phyloP scores from a whole-genome alignment of 2,888 invertebrate species.

The Amiota minor region DNA sequence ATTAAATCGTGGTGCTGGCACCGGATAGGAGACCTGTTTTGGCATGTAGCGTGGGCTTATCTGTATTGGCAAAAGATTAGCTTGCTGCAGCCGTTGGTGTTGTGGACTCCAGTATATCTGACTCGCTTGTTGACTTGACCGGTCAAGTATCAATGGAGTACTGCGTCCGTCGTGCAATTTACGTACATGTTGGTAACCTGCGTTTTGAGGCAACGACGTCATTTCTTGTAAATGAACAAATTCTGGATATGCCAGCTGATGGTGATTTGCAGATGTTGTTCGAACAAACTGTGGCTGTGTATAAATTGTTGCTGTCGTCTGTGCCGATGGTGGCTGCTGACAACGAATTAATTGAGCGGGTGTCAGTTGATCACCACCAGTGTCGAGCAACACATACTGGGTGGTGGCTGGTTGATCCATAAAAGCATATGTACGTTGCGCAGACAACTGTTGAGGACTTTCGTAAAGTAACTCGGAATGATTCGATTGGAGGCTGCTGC shows the following conservation, averaged over 20 bases:
- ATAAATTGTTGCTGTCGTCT: constrained; percentile 43
- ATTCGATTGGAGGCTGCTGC: constrained; percentile 69
- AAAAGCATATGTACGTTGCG: constrained; percentile 43
- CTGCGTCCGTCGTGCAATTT: constrained; percentile 64
- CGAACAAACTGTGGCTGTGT: constrained; percentile 56
- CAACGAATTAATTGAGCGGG: constrained; percentile 66
- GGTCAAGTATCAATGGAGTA: constrained; percentile 70
- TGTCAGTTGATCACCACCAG: constrained; percentile 63
- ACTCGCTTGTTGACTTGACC: constrained; percentile 63
- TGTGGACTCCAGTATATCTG: constrained; percentile 71
- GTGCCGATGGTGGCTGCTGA: constrained; percentile 39
- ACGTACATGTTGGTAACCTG: constrained; percentile 45
- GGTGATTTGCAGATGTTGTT: constrained; percentile 42
- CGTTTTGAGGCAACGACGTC: constrained; percentile 17
- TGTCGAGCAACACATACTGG: constrained; percentile 68
- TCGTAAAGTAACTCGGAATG: constrained; percentile 66
- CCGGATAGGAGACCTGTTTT: constrained; percentile 54
- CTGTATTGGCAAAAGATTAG: constrained; percentile 53
- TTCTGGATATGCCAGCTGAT: constrained; percentile 38
- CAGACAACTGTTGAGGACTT: constrained; percentile 58
- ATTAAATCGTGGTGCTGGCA: constrained; percentile 47
- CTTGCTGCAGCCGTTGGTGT: constrained; percentile 59
- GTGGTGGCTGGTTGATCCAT: constrained; percentile 40
- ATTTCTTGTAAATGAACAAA: constrained; percentile 51
- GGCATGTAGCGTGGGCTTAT: constrained; percentile 58